Conservation (phyloP, 2,888 invertebrate genomes). For the Merodon equestris region DNA sequence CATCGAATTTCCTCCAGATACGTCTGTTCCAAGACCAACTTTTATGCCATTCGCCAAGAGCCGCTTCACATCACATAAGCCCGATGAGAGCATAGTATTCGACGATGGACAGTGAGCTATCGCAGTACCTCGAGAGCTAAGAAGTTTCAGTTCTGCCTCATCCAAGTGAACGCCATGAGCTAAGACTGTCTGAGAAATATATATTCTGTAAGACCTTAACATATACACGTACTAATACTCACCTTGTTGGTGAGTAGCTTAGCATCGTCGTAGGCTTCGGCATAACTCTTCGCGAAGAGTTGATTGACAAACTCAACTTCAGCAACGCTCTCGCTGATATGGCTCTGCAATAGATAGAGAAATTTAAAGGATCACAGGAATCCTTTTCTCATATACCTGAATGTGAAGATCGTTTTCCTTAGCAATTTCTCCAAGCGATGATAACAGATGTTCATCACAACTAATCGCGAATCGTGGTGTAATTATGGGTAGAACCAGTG, state of each 20-base stretch:
- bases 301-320: constrained; percentile 85
- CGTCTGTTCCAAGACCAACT: constrained; percentile 93
- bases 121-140: constrained; percentile 83
- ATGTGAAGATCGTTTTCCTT: constrained; percentile 84
- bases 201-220: not conserved
- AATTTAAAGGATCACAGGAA: not conserved
- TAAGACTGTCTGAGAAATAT: constrained; percentile 81
- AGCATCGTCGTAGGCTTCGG: constrained; percentile 87
- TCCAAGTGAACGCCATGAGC: constrained; percentile 90
- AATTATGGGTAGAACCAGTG: constrained; percentile 87
- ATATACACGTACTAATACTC: constrained; percentile 63
- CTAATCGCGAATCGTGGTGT: constrained; percentile 93
- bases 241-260: constrained; percentile 88
- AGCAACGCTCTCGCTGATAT: constrained; percentile 88
- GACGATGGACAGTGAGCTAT: constrained; percentile 93
- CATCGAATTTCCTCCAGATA: constrained; percentile 89
- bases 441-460: constrained; percentile 86
- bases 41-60: constrained; percentile 83
- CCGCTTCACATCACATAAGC: constrained; percentile 87
- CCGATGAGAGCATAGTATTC: constrained; percentile 89
- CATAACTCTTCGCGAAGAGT: constrained; percentile 83
- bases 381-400: too few species aligned
- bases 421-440: constrained; percentile 84
- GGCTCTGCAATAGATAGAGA: constrained; percentile 81
- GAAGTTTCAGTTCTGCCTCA: constrained; percentile 84